Conservation (phyloP, 2,888 invertebrate species). For the Tridacna gigas region DNA sequence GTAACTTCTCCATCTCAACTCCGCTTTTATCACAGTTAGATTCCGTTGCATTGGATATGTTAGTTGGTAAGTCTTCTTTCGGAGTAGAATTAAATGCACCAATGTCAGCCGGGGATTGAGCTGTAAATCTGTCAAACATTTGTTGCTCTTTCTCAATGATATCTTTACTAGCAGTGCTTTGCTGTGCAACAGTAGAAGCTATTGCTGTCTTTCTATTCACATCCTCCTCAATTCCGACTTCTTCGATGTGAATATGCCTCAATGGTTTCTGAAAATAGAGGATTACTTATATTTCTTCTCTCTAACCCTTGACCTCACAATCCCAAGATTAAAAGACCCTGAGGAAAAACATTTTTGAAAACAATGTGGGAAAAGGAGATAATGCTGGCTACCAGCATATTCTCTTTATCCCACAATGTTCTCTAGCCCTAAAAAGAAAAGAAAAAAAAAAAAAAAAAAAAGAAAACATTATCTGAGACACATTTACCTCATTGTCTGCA, state of each 20-base stretch:
- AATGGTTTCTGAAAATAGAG: slow-evolving; percentile 76
- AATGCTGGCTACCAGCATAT: background rate
- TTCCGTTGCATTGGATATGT: background rate
- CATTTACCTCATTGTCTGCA: too few relatives aligned
- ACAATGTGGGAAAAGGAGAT: slow-evolving; percentile 5
- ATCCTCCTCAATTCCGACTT: slow-evolving; percentile 78
- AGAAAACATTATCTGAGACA: too few relatives aligned
- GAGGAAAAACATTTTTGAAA: too few relatives aligned
- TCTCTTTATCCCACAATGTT: background rate
- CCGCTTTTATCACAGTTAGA: slow-evolving; percentile 16
- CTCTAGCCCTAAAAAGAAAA: too few relatives aligned
- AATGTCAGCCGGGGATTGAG: slow-evolving; percentile 46
- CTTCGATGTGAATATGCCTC: slow-evolving; percentile 79
- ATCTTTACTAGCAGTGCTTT: slow-evolving; percentile 69
- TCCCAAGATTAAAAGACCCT: too few relatives aligned
- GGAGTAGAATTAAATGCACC: slow-evolving; percentile 11
- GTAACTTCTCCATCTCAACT: slow-evolving; percentile 12
- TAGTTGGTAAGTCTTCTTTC: background rate
- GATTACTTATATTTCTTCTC: background rate
- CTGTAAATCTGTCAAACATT: slow-evolving; percentile 73
- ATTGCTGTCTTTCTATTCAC: slow-evolving; percentile 58
- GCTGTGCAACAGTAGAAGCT: slow-evolving; percentile 58
- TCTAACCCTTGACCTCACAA: too few relatives aligned
- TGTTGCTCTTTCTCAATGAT: slow-evolving; percentile 70
- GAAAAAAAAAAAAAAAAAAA: too few relatives aligned